Conservation (phyloP, 2,113 vertebrate species). For the Anguilla japonica region DNA sequence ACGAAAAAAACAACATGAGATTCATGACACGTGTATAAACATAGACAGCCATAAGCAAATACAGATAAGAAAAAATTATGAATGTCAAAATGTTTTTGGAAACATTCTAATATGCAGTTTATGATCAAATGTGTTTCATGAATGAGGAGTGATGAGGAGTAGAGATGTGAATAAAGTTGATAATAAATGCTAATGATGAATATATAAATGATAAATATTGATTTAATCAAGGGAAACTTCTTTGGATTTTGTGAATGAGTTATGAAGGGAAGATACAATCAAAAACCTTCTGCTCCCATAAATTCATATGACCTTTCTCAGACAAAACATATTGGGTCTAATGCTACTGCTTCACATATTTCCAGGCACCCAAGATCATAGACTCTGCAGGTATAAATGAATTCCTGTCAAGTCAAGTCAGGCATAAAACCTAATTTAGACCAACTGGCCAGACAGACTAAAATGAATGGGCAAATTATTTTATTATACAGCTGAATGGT, state of each 20-base stretch:
- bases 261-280: constrained; percentile 5
- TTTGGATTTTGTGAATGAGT: not conserved
- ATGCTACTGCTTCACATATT: not conserved
- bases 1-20: no score
- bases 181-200: no score
- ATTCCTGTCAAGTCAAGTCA: not conserved
- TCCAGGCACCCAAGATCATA: not conserved
- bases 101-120: no score
- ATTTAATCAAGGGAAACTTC: not conserved
- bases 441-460: not conserved
- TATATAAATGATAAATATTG: no score
- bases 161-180: no score
- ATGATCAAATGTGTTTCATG: no score
- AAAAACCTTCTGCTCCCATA: constrained; percentile 7
- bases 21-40: no score
- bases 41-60: no score
- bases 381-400: not conserved
- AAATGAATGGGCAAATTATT: not conserved
- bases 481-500: no score
- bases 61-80: no score
- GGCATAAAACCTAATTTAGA: not conserved
- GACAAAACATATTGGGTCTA: not conserved
- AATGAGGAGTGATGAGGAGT: no score
- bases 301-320: not conserved
- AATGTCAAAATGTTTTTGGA: no score